phyloP scores from a whole-genome alignment of 2,797 vertebrate genomes.

The Dendrocincla fuliginosa region DNA sequence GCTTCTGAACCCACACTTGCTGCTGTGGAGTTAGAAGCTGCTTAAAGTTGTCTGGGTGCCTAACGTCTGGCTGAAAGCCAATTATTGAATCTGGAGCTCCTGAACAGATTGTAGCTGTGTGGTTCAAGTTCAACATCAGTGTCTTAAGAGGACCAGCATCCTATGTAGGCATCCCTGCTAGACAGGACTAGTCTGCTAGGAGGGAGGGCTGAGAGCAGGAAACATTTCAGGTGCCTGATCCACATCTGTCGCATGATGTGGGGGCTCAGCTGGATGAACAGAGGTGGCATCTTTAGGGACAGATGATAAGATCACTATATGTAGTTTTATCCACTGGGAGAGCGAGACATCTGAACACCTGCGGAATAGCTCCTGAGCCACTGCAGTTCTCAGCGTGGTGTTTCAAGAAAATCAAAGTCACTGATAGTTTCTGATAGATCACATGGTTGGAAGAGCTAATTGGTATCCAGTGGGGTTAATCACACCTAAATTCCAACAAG shows the following conservation, averaged over 20 bases:
- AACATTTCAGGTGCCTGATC: neutral
- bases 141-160: neutral
- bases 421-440: neutral
- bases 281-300: neutral
- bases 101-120: neutral
- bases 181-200: neutral
- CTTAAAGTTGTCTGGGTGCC: neutral
- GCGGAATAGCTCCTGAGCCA: neutral
- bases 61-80: neutral
- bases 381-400: neutral
- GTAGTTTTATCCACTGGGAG: neutral
- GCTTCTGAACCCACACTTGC: neutral
- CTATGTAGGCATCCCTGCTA: neutral
- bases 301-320: neutral
- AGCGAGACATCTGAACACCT: neutral
- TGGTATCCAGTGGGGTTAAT: conserved; percentile 49
- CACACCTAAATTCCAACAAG: neutral
- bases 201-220: neutral
- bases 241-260: neutral
- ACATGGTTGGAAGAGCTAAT: conserved; percentile 17
- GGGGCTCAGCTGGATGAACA: neutral
- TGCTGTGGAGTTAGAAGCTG: neutral
- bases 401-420: neutral
- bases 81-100: neutral
- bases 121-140: neutral